Evolutionary conservation across 35 echinoderm and acorn worm species (phyloP).

Genomic region (Acanthaster planci): DNA sequence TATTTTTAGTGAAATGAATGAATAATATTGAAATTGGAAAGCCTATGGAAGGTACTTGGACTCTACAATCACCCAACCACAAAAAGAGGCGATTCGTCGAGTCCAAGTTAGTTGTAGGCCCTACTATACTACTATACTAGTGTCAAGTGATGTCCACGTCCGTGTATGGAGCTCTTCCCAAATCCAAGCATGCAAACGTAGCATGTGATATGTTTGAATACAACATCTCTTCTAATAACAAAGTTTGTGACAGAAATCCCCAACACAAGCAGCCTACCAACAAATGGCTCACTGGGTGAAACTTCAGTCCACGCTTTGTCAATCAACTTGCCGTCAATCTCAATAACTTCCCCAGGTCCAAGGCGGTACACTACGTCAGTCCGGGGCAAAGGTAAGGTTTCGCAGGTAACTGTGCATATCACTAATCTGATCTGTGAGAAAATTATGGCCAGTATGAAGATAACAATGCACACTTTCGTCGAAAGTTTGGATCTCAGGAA

Average conservation of each 20-base stretch:
- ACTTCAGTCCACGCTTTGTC: slow-evolving; percentile 57
- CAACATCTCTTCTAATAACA: not conserved
- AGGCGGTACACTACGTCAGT: slow-evolving; percentile 52
- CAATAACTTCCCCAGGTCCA: slow-evolving; percentile 37
- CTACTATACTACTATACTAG: not conserved
- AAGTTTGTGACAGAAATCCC: not conserved
- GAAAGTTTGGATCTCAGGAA: not conserved
- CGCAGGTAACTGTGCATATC: slow-evolving; percentile 17
- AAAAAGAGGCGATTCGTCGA: not conserved
- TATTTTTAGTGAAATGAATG: too few relatives aligned
- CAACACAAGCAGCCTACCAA: slow-evolving; percentile 33
- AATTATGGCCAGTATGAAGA: slow-evolving; percentile 12
- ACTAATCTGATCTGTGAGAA: slow-evolving; percentile 2
- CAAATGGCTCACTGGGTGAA: slow-evolving; percentile 37
- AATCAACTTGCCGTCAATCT: slow-evolving; percentile 58
- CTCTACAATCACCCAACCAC: too few relatives aligned
- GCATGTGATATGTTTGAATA: not conserved
- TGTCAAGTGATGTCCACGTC: too few relatives aligned
- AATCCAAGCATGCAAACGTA: too few relatives aligned
- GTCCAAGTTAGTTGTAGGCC: not conserved
- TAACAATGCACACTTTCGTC: not conserved
- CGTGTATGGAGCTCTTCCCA: too few relatives aligned
- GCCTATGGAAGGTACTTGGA: too few relatives aligned
- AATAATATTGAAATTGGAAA: too few relatives aligned
- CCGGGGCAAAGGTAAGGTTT: slow-evolving; percentile 49